Evolutionary conservation across 2,888 invertebrate species (phyloP), one percentile per base, ranked within the genome.

Genomic region (Malthinus flaveolus): DNA sequence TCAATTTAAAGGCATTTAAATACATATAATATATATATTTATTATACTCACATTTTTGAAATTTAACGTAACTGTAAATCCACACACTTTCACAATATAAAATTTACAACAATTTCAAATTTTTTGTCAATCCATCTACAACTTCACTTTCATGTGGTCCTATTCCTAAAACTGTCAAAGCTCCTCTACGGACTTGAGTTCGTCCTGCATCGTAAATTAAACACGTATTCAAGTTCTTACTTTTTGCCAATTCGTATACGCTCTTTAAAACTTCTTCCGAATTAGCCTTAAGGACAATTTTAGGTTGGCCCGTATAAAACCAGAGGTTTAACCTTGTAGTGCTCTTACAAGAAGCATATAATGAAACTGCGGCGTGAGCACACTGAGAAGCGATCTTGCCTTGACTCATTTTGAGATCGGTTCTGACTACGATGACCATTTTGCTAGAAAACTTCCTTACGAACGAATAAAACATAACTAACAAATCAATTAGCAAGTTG

Each of bases 361-460:
- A 87, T 53, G 84, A 80, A 7, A 92, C 79, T 1, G 91, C 87
- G 0, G 91, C 92, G 78, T 93, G 92, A 8, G 88, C 85, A 77
- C 90, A 90, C 78, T 91, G 91, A 1, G 91, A 86, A 7, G 90
- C 92, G 42, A 85, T 83, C 80, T 93, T 93, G 4, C 92, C 90
- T 74, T 84, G 87, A 7, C 87, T 84, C 90, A 93, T 91, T 66
- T 84, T 83, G 10, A 93, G 77, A 77, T 93, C 92, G 35, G 80
- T 83, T 48, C 92, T 81, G 0, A 91, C 89, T n/a, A 92, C 82
- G 34, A 93, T 77, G 0, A 88, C 88, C 81, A 93, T 82, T 79
- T 92, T 92, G 8, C 68, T 69, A 23, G 23, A 23, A 23, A 23
- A 3, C 23, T 23, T 23, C 23, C 23, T 23, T 23, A 23, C 23